These are phyloP conservation scores for Eutolmus rufibarbis DNA, from an alignment of 2,888 invertebrate genomes.

Conservation along the genomic window DNA sequence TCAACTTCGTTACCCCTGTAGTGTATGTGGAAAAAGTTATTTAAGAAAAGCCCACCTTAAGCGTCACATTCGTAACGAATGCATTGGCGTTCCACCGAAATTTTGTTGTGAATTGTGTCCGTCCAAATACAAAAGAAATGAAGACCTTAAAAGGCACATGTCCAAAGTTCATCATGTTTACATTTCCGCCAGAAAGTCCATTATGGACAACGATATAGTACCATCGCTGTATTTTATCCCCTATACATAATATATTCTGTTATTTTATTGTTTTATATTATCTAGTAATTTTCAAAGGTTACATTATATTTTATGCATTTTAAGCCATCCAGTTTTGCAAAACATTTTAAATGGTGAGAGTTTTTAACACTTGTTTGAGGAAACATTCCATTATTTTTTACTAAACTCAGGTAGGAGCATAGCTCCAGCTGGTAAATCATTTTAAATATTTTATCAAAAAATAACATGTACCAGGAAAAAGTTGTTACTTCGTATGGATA, in stretches of 20 bases:
- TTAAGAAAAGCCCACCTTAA: constrained; percentile 55
- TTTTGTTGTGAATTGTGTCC: constrained; percentile 53
- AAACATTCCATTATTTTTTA: neutral
- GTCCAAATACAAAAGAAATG: constrained; percentile 54
- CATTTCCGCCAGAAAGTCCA: constrained; percentile 25
- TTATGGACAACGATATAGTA: constrained; percentile 47
- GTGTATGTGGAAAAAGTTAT: constrained; percentile 55
- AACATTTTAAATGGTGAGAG: neutral
- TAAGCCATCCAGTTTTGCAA: neutral
- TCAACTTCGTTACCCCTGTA: constrained; percentile 53
- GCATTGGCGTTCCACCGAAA: constrained; percentile 54
- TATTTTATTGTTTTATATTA: constrained; percentile 18
- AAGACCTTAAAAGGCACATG: constrained; percentile 54
- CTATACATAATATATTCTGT: constrained; percentile 47
- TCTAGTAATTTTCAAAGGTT: constrained; percentile 8
- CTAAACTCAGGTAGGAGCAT: neutral
- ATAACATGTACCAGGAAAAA: neutral
- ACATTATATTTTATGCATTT: neutral
- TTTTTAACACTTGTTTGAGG: neutral
- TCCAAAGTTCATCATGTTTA: constrained; percentile 51
- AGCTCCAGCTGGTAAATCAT: neutral
- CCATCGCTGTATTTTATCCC: constrained; percentile 51
- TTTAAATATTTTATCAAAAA: neutral
- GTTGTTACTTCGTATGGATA: neutral
- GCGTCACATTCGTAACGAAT: constrained; percentile 54